Conservation (phyloP, 1,140 invertebrate species). For the Drosophila virilis region DNA sequence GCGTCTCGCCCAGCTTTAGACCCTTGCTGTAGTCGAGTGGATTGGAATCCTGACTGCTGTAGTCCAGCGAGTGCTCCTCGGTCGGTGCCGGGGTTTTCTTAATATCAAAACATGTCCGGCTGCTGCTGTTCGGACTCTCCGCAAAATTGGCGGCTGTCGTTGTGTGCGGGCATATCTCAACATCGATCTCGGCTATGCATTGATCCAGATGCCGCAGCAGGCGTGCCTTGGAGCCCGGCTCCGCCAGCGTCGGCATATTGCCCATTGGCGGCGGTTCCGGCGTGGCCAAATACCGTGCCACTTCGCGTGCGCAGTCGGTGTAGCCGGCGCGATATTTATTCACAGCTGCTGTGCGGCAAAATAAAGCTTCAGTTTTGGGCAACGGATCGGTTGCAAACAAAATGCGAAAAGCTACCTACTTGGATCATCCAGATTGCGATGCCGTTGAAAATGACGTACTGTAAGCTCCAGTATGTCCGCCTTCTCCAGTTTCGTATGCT, state of each 20-base stretch:
- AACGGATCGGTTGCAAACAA: neutral
- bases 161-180: slow-evolving; percentile 86
- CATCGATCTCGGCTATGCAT: slow-evolving; percentile 89
- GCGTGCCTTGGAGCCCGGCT: slow-evolving; percentile 88
- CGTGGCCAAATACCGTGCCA: slow-evolving; percentile 88
- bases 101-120: slow-evolving; percentile 68
- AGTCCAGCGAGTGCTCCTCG: slow-evolving; percentile 80
- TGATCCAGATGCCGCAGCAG: slow-evolving; percentile 89
- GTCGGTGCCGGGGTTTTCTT: slow-evolving; percentile 52
- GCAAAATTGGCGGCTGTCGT: slow-evolving; percentile 56
- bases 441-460: slow-evolving; percentile 92
- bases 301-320: slow-evolving; percentile 92
- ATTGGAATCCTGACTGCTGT: slow-evolving; percentile 83
- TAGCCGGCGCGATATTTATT: slow-evolving; percentile 89
- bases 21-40: slow-evolving; percentile 81
- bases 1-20: slow-evolving; percentile 47
- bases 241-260: slow-evolving; percentile 87
- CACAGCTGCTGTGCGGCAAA: slow-evolving; percentile 83
- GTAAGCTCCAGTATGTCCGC: slow-evolving; percentile 97
- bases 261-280: slow-evolving; percentile 87
- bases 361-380: neutral
- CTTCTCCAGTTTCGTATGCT: slow-evolving; percentile 94
- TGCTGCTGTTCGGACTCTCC: slow-evolving; percentile 74
- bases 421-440: slow-evolving; percentile 88
- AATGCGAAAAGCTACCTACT: slow-evolving; percentile 83